Evolutionary conservation across 2,888 invertebrate genomes (phyloP), one percentile per base, ranked within the genome.

Genomic region (Halictus quadricinctus): DNA sequence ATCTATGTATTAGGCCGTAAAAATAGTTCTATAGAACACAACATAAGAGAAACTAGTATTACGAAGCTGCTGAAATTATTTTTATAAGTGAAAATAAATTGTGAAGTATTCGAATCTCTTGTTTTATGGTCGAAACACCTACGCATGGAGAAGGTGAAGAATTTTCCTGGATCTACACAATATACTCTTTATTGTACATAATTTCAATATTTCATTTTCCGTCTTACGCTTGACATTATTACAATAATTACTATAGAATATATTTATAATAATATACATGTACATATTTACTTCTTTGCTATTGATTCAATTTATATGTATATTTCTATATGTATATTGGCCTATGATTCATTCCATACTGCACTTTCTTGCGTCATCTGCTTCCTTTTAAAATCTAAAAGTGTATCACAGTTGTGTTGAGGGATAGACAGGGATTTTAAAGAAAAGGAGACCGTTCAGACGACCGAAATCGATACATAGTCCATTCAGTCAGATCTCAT

Each of bases 351-450:
- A 89, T 89, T 91, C 90, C 89, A 92, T 91, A 91, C 90, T 91
- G 90, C 90, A 91, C 91, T 90, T 91, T 88, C 83, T 89, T 84
- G 85, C 84, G 86, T 86, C 80, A 76, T 91, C 83, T 85, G 79
- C 87, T 89, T 90, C 80, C 90, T 92, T 92, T 87, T 92, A 90
- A 92, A 91, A 89, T 91, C 92, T 93, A 94, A 86, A 92, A 93
- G 92, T 93, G 94, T 94, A 94, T 94, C 94, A 94, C 94, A 94
- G 94, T 94, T 94, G 92, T 94, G 92, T 94, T 93, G 92, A 91
- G 92, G 92, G 92, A 93, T 91, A 92, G 91, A 92, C 82, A 90
- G 88, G 91, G 90, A 86, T 78, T 90, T 91, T 89, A 90, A 88
- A 90, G 88, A 91, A 91, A 91, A 78, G 80, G 81, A 88, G 84